Evolutionary conservation across 2,888 invertebrate species (phyloP).

Genomic region (Willowsia nigromaculata): DNA sequence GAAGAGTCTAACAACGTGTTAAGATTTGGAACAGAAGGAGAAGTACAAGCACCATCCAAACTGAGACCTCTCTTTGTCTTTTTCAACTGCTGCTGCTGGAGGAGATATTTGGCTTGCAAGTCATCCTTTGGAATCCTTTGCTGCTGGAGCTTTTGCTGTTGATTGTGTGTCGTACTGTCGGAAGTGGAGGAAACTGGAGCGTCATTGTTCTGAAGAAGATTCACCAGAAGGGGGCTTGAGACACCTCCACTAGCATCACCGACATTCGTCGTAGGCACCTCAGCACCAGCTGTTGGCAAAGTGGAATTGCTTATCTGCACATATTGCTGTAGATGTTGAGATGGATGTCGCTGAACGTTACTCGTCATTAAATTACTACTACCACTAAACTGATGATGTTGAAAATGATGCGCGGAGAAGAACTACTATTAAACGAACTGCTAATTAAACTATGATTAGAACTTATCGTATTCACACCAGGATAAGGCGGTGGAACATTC

Average conservation of each 20-base stretch:
- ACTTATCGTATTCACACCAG: conserved; percentile 75
- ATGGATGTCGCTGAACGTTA: conserved; percentile 46
- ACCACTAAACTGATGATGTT: too few relatives aligned
- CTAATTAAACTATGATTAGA: conserved; percentile 62
- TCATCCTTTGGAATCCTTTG: not conserved
- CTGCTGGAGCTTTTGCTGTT: conserved; percentile 60
- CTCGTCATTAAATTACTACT: not conserved
- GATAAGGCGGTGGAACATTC: conserved; percentile 77
- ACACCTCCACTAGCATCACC: conserved; percentile 80
- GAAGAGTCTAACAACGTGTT: not conserved
- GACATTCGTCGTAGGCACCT: not conserved
- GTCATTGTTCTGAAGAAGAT: conserved; percentile 91
- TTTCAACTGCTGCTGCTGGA: conserved; percentile 61
- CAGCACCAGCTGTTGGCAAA: not conserved
- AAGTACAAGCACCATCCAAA: conserved; percentile 72
- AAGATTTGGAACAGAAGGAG: not conserved
- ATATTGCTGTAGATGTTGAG: too few relatives aligned
- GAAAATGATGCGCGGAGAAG: too few relatives aligned
- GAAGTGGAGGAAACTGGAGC: conserved; percentile 14
- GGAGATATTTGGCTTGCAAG: conserved; percentile 76
- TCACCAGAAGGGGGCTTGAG: conserved; percentile 94
- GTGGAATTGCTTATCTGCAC: too few relatives aligned
- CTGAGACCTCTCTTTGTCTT: conserved; percentile 72
- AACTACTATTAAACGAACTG: conserved; percentile 36
- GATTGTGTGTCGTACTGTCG: conserved; percentile 79